These are phyloP conservation scores for Sanderia malayensis DNA, from an alignment of 30 jellyfish, hydroid and myxozoan genomes.

Conservation along the genomic window DNA sequence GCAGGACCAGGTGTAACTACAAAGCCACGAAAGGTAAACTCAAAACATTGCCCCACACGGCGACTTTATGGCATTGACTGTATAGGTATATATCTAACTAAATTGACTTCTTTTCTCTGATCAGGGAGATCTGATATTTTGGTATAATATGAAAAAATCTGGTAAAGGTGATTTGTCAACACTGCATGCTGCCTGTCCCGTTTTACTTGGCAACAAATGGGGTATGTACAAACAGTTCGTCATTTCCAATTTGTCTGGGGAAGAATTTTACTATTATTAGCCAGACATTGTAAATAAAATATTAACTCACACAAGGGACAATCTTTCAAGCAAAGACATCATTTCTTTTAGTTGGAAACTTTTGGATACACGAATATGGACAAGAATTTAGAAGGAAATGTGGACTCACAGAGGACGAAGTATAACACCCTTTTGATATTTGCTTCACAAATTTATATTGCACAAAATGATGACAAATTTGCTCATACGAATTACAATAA, in stretches of 20 bases:
- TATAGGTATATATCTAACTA: neutral
- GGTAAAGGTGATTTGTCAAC: conserved; percentile 81
- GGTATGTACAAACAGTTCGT: conserved; percentile 33
- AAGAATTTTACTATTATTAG: neutral
- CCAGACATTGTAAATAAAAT: too few species aligned
- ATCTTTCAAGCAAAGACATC: too few species aligned
- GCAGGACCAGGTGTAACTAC: conserved; percentile 49
- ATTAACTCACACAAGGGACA: too few species aligned
- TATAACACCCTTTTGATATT: neutral
- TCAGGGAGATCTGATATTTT: conserved; percentile 89
- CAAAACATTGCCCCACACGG: too few species aligned
- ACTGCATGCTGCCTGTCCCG: conserved; percentile 98
- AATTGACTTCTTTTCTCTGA: neutral
- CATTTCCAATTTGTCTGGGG: neutral
- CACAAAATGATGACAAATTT: too few species aligned
- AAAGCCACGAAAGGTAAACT: conserved; percentile 54
- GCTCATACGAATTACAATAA: too few species aligned
- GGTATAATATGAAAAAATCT: conserved; percentile 79
- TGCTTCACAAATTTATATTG: neutral
- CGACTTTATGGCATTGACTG: too few species aligned
- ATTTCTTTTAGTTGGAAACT: conserved; percentile 74
- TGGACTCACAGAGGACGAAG: conserved; percentile 64
- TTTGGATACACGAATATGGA: conserved; percentile 90
- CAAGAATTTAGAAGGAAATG: conserved; percentile 84
- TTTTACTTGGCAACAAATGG: conserved; percentile 89